Evolutionary conservation across 2,888 invertebrate species (phyloP), one percentile per base, ranked within the genome.

Genomic region (Napeogenes sylphis): DNA sequence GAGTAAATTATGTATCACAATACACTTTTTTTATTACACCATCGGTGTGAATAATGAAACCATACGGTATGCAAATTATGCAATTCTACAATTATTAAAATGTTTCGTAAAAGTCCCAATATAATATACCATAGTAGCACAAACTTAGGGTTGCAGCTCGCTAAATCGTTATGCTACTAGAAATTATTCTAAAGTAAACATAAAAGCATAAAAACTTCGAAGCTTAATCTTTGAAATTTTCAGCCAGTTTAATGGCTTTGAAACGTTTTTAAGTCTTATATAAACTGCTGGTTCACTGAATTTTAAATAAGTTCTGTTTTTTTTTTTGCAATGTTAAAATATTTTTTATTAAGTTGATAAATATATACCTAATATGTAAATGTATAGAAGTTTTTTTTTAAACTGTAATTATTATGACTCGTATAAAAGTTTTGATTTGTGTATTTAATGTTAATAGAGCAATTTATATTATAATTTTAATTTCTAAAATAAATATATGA

Each of bases 41-140:
- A 10, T 33, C 62, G 14, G 33, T 35, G 35, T 33, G 73, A 71
- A 76, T 83, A 82, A 83, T 81, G 76, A 30, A 51, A 51, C 51
- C 30, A 81, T 75, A 75, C 75, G 77, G 79, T 83, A 85, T 85
- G 85, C 78, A 84, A 84, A 85, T 83, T 73, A 73, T 73, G 77
- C 73, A 80, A 82, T 83, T 81, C 81, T 73, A 68, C 79, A 75
- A 77, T 81, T 81, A 85, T 83, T 83, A 82, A 82, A 84, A 82
- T 72, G 75, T 80, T 75, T 74, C 70, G 73, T 75, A 77, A 80
- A 83, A 83, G 80, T 81, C 81, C 73, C 75, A 77, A 75, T 75
- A 75, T 78, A 80, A 79, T 80, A 79, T 77, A 73, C 65, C 69
- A 71, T 73, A 73, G 70, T 72, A 67, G 70, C 75, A 70, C 66